Percentiles rank a stretch among this genome's conserved stretches.
These are phyloP conservation scores for Rafetus swinhoei DNA, from an alignment of 2,113 vertebrate genomes.

Conservation along the genomic window DNA sequence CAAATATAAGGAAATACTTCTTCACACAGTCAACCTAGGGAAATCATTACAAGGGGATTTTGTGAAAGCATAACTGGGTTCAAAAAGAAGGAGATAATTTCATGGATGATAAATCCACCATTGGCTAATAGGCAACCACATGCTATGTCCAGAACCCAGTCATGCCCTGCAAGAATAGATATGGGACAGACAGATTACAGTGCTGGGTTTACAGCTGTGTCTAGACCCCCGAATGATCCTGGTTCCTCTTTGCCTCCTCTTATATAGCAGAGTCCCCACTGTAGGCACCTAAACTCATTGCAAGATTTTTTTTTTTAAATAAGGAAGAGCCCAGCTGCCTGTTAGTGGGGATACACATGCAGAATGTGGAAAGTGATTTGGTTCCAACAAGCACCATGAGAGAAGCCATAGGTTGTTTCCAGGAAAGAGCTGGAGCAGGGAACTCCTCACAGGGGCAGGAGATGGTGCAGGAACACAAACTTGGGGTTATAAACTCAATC, in stretches of 20 bases:
- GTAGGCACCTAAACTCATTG: not conserved
- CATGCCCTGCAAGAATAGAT: not conserved
- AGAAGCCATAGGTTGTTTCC: not conserved
- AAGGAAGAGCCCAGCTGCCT: not conserved
- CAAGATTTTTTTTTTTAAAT: not conserved
- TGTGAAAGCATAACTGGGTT: no score
- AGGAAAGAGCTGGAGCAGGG: not conserved
- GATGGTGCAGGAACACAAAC: not conserved
- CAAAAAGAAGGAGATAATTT: no score
- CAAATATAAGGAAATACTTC: no score
- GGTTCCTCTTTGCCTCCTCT: not conserved
- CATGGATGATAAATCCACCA: no score
- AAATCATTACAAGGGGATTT: no score
- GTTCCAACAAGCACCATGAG: not conserved
- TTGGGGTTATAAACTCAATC: not conserved
- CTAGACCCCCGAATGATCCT: not conserved
- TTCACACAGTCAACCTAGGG: no score
- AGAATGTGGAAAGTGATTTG: not conserved
- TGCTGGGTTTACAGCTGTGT: not conserved
- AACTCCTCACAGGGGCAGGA: not conserved
- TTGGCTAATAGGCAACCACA: no score
- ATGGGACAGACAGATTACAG: not conserved
- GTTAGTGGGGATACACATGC: not conserved
- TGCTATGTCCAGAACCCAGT: not conserved
- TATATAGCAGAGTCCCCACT: not conserved